Base-by-base conservation (phyloP, 2,888 invertebrate species). In the Stictocephala bisonia region DNA sequence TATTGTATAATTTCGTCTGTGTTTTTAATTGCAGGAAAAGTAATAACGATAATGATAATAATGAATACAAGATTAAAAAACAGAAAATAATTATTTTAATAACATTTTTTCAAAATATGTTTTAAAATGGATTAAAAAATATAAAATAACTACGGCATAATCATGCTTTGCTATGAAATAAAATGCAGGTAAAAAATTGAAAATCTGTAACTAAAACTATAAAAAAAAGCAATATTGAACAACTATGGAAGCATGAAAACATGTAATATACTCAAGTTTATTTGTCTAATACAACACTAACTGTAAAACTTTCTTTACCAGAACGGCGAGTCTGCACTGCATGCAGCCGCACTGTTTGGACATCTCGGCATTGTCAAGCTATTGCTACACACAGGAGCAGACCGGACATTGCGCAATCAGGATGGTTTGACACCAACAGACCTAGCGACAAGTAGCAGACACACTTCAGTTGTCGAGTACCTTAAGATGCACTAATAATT, bases 251-350 rank as follows among this genome's bases (percentile, higher is more conserved):
- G 7, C 51, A 48, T 60, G 50, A 56, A 31, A 50, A 74, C 40
- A 64, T 72, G 71, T 53, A 27, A 29, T 26, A 58, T 53, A 70
- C 40, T 7, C 6, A 22, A 20, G n/a, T n/a, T n/a, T n/a, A n/a
- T n/a, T n/a, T n/a, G n/a, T n/a, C n/a, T n/a, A n/a, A n/a, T n/a
- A n/a, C n/a, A n/a, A n/a, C n/a, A n/a, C n/a, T n/a, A 35, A 35
- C 13, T 11, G 13, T 13, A 35, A 13, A 35, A 11, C 9, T 13
- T 48, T 50, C 78, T 74, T 78, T 77, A 85, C 41, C 84, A 96
- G 95, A 97, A 96, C 86, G 97, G 96, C 0, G 96, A 97, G 85
- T 91, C 93, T 71, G 93, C 95, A 0, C 85, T 97, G 60, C 97
- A 97, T 86, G 96, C 95, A 58, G 96, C 96, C 2, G 93, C 93